phyloP scores from a whole-genome alignment of 1,140 invertebrate genomes.

The Drosophila jambulina region DNA sequence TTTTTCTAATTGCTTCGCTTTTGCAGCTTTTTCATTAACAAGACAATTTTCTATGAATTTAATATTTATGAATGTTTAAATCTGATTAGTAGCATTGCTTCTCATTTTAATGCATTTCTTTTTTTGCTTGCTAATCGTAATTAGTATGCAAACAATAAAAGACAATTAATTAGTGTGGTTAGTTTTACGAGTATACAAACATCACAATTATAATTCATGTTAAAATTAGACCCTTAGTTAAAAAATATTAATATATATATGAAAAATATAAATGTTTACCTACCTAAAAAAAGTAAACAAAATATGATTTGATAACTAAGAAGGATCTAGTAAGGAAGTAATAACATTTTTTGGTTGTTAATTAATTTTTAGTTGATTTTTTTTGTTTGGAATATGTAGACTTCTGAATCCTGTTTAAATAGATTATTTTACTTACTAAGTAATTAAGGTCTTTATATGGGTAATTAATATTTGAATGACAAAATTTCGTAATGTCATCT shows the following conservation, averaged over 20 bases:
- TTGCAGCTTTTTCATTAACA: not conserved
- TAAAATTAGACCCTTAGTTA: not conserved
- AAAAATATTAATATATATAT: too few relatives aligned
- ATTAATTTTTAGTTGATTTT: not conserved
- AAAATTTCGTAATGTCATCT: not conserved
- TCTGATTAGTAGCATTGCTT: too few relatives aligned
- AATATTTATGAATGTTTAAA: not conserved
- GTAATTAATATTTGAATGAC: constrained; percentile 1
- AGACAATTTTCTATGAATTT: not conserved
- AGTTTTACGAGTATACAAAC: not conserved
- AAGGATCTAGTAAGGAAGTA: too few relatives aligned
- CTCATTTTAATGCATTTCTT: not conserved
- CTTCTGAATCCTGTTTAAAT: not conserved
- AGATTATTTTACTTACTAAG: not conserved
- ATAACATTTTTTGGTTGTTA: too few relatives aligned
- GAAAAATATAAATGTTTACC: too few relatives aligned
- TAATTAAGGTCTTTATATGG: not conserved
- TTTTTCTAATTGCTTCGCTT: not conserved
- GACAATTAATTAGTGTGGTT: not conserved
- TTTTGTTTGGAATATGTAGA: not conserved
- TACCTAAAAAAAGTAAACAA: too few relatives aligned
- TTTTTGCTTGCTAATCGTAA: not conserved
- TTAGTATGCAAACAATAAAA: not conserved
- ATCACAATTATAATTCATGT: not conserved
- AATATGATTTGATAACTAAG: too few relatives aligned